Conservation (phyloP, 2,888 invertebrate species). For the Caenorhabditis japonica region DNA sequence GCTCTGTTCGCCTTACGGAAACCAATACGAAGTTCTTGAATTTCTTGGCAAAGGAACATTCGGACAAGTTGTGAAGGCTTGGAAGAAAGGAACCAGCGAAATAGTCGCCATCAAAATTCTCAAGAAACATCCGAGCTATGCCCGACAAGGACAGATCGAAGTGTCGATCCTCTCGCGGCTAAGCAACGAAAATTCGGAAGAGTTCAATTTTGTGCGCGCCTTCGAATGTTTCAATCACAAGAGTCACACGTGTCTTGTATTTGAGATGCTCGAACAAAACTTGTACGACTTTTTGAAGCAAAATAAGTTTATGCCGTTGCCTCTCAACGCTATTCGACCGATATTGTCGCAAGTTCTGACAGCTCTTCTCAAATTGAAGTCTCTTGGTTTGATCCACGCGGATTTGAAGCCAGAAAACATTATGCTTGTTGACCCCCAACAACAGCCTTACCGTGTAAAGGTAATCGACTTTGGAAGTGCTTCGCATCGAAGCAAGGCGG, state of each 20-base stretch:
- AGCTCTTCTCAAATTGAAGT: constrained; percentile 86
- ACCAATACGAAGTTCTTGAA: constrained; percentile 81
- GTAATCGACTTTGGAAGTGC: constrained; percentile 99
- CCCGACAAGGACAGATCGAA: constrained; percentile 99
- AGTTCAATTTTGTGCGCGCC: constrained; percentile 99
- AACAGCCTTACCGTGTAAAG: constrained; percentile 98
- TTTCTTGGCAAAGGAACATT: constrained; percentile 99
- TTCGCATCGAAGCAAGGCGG: constrained; percentile 98
- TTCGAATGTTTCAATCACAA: constrained; percentile 98
- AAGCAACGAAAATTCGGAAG: constrained; percentile 96
- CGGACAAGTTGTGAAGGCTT: constrained; percentile 97
- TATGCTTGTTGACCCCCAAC: constrained; percentile 97
- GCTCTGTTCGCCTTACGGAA: constrained; percentile 73
- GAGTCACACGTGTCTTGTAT: constrained; percentile 94
- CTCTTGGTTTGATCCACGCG: constrained; percentile 98
- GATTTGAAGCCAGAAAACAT: constrained; percentile 99
- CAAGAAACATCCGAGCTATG: constrained; percentile 99
- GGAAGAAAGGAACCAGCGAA: constrained; percentile 99
- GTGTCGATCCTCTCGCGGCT: constrained; percentile 78
- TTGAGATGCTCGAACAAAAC: constrained; percentile 99
- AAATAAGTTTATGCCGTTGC: constrained; percentile 98
- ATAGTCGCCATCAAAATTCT: constrained; percentile 99
- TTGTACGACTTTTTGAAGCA: constrained; percentile 99
- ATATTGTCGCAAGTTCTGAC: constrained; percentile 87
- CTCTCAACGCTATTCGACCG: constrained; percentile 97